Percentiles rank a stretch among this genome's conserved stretches.
Conservation (phyloP, 2,888 invertebrate genomes). For the Mimas tiliae region DNA sequence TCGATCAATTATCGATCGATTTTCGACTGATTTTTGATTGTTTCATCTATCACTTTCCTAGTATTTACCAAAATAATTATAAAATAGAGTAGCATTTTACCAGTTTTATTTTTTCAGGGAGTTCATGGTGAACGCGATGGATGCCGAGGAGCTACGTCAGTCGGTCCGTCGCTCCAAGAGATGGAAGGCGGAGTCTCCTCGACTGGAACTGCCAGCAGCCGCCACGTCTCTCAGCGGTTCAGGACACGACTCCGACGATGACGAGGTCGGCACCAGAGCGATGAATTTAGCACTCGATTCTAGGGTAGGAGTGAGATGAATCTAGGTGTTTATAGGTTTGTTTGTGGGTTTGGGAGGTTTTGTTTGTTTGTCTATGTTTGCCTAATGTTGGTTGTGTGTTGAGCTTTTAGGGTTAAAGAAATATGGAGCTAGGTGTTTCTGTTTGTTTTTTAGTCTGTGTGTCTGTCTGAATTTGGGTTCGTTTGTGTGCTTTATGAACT, state of each 20-base stretch:
- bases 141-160: conserved; percentile 92
- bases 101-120: conserved; percentile 78
- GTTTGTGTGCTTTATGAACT: background rate
- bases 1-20: too few species aligned
- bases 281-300: background rate
- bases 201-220: conserved; percentile 69
- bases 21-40: too few species aligned
- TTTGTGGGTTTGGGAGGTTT: too few species aligned
- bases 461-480: background rate
- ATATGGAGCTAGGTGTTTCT: background rate
- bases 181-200: conserved; percentile 72
- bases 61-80: too few species aligned
- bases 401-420: too few species aligned
- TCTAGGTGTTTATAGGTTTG: too few species aligned
- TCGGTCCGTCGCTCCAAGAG: conserved; percentile 89
- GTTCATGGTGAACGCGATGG: conserved; percentile 95
- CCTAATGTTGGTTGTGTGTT: too few species aligned
- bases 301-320: background rate
- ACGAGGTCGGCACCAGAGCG: conserved; percentile 82
- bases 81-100: too few species aligned
- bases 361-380: too few species aligned
- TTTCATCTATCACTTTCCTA: too few species aligned
- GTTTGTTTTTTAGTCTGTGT: background rate
- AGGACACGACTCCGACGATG: conserved; percentile 88
- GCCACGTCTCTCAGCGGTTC: conserved; percentile 77